These are phyloP conservation scores for Diglossa cyanea DNA, from an alignment of 2,797 vertebrate genomes.

Conservation along the genomic window DNA sequence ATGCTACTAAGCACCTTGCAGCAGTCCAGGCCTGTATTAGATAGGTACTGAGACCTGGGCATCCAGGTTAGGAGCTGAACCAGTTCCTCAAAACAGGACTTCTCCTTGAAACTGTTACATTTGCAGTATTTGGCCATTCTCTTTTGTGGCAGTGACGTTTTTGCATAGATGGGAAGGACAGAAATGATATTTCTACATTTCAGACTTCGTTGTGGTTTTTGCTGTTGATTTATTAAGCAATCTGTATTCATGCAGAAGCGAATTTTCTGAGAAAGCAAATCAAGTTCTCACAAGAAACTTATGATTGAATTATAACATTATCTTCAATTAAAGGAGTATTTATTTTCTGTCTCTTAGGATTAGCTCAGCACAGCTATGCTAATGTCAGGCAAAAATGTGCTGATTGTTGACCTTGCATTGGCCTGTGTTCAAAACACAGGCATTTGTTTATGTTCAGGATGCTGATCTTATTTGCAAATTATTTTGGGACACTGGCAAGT, in stretches of 20 bases:
- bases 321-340: slow-evolving; percentile 63
- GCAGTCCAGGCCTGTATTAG: not conserved
- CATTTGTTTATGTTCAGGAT: slow-evolving; percentile 53
- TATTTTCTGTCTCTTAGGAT: slow-evolving; percentile 58
- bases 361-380: slow-evolving; percentile 51
- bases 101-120: not conserved
- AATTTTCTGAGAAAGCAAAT: slow-evolving; percentile 58
- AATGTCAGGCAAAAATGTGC: slow-evolving; percentile 61
- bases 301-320: slow-evolving; percentile 67
- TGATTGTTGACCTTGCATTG: slow-evolving; percentile 57
- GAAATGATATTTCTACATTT: not conserved
- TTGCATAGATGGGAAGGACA: not conserved
- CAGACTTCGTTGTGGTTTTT: not conserved
- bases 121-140: not conserved
- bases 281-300: slow-evolving; percentile 65
- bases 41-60: not conserved
- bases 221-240: slow-evolving; percentile 9
- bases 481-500: slow-evolving; percentile 30
- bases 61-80: not conserved
- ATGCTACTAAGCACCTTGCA: slow-evolving; percentile 42
- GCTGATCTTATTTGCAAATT: slow-evolving; percentile 58
- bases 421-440: slow-evolving; percentile 53
- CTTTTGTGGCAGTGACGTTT: not conserved
- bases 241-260: not conserved
- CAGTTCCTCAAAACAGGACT: not conserved